phyloP scores from a whole-genome alignment of 1,140 invertebrate species.

The Drosophila biarmipes region DNA sequence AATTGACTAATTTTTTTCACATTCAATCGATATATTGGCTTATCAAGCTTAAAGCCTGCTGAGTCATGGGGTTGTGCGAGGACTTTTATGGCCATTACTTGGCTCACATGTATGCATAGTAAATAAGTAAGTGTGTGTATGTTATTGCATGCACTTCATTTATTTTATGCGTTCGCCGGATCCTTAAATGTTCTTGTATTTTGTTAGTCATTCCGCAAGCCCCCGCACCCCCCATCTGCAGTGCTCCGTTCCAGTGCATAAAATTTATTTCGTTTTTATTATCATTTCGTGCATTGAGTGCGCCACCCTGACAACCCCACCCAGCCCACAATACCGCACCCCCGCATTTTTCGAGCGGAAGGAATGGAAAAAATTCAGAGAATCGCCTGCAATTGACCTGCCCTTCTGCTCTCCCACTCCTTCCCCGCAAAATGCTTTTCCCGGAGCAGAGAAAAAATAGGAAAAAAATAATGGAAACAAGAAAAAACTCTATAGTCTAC shows the following conservation, averaged over 20 bases:
- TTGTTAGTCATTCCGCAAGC: conserved; percentile 61
- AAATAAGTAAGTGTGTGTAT: conserved; percentile 9
- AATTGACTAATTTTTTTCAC: conserved; percentile 24
- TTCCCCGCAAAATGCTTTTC: conserved; percentile 65
- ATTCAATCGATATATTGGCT: conserved; percentile 36
- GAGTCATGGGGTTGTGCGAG: conserved; percentile 61
- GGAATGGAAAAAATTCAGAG: conserved; percentile 65
- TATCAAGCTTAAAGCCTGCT: conserved; percentile 38
- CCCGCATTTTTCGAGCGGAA: conserved; percentile 27
- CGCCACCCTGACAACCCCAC: conserved; percentile 10
- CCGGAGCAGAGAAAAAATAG: conserved; percentile 7
- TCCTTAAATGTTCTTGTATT: conserved; percentile 75
- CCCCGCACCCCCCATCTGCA: background rate
- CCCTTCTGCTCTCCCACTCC: background rate
- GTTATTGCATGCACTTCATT: conserved; percentile 71
- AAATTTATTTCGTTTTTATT: conserved; percentile 81
- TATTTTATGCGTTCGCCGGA: conserved; percentile 69
- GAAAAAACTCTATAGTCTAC: too few species aligned
- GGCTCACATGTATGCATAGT: conserved; percentile 8
- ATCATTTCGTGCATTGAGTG: conserved; percentile 74
- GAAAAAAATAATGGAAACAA: conserved; percentile 42
- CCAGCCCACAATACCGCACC: background rate
- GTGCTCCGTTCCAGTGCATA: conserved; percentile 69
- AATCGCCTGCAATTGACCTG: conserved; percentile 78
- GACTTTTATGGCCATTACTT: conserved; percentile 52